Evolutionary conservation across 2,888 invertebrate genomes (phyloP), one percentile per base, ranked within the genome.

Genomic region (Reticulitermes lucifugus): DNA sequence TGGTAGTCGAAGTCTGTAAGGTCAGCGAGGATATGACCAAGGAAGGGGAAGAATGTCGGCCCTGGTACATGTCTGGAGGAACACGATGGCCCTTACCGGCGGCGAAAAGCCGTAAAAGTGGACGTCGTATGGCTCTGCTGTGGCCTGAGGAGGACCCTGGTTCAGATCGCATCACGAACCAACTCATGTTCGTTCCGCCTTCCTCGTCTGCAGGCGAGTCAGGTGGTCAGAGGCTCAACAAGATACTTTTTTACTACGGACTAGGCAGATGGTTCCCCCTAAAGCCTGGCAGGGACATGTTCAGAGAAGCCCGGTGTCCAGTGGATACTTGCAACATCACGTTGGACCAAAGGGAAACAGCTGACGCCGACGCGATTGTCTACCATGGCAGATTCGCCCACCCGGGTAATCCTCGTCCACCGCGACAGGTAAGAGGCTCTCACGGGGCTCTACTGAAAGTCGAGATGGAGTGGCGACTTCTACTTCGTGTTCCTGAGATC

Each of bases 381-480:
- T 98, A 96, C 90, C 98, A 97, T 90, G 98, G 97, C 90, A 95
- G 96, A 89, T 95, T 95, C 89, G 94, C 95, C 85, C 94, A 95
- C 84, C 95, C 95, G 83, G 95, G 95, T 86, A 92, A 94, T n/a
- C 92, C 93, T 84, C 93, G 96, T 88, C 94, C 94, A 29, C 90
- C 91, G 9, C 94, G 94, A 89, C 97, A 97, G 93, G 94, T 94
- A 88, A 88, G 7, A 46, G 46, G 10, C 25, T 25, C 25, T 25
- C 25, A 25, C 25, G 25, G 25, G 25, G 25, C 25, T 25, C 25
- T 0, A 25, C 25, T 25, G 25, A 25, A 25, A 25, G 25, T 25
- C 25, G 25, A 25, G 25, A 25, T 25, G 25, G 25, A 25, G 25
- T 25, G 25, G 25, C 25, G 25, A 25, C 25, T 25, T 25, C 25